Evolutionary conservation across 2,113 vertebrate species (phyloP), one percentile per base, ranked within the genome.

Genomic region (Neotragus pygmaeus): DNA sequence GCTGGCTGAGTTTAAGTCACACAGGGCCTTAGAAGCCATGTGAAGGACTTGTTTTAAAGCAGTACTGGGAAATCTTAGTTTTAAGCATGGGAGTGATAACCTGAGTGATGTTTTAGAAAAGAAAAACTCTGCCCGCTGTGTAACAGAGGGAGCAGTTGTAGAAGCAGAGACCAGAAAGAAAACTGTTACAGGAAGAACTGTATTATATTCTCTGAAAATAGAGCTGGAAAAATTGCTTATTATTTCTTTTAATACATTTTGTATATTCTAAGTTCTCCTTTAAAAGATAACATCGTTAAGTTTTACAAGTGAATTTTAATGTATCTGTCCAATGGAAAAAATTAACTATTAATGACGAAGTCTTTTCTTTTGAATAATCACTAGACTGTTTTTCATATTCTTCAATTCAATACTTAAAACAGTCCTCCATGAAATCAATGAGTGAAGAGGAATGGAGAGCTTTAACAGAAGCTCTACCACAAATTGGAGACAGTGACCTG

Each of bases 331-430:
- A 58, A 3, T 88, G 58, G 66, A 49, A 91, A 93, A 87, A 87
- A 11, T 21, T 28, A 94, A 81, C 16, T 94, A 36, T 57, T 75
- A 88, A 75, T 43, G 33, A 88, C 58, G 25, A 64, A 85, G 16
- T 86, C 12, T 94, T 62, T 90, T 92, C 49, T 78, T 66, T 39
- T 91, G 55, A 78, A 49, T 84, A 93, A 91, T 89, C 81, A 77
- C n/a, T 82, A 95, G 17, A 82, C 9, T 43, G 49, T 49, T 91
- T 85, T 95, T 85, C 57, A 88, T 93, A 90, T 88, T 87, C 83
- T 89, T 78, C 53, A 97, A n/a, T 75, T 78, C 47, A 94, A 90
- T 43, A 49, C 51, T 90, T 57, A 55, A 91, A 91, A 89, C 23
- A 84, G 2, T 91, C 30, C n/a, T 25, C 85, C 16, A 9, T 77